Evolutionary conservation across 30 jellyfish, hydroid and myxozoan species (phyloP), one percentile per base, ranked within the genome.

Genomic region (Pelagia noctiluca): DNA sequence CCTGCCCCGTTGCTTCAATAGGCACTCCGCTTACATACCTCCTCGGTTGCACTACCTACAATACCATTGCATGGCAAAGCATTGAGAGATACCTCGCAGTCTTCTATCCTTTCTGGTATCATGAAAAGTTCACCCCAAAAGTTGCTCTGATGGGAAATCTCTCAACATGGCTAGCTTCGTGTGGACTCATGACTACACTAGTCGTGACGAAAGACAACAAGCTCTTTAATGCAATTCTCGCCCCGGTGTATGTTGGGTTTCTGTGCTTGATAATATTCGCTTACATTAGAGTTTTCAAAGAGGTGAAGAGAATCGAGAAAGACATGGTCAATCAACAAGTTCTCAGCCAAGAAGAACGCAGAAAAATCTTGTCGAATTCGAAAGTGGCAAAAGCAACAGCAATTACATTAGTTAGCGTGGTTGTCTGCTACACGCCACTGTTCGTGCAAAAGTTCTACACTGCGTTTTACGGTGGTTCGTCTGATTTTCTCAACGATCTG

Each of bases 331-430:
- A 37, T n/a, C 73, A 53, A 48, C 86, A 82, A 69, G 73, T 63
- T 10, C 57, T 66, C 23, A 46, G 71, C 36, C 61, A 53, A 25
- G 85, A 26, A 33, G 92, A 82, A 23, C 85, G 73, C 3, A 49
- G 37, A 37, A 69, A 71, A 63, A 66, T 69, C 57, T 31, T 33
- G 28, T 66, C 83, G n/a, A 82, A 82, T 31, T 82, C 92, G 1
- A 82, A 82, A 70, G 86, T 82, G 12, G 86, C 86, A 25, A 82
- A 60, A 66, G 92, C 92, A 8, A 82, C 92, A 46, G 82, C 60
- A 42, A 82, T 82, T 28, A 68, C 70, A 1, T 65, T 82, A n/a
- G 29, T 69, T 7, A 71, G 63, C 26, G 62, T 82, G 22, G 61
- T 53, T 38, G 42, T 42, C 2, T 82, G 86, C 42, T 82, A 68